These are phyloP conservation scores for Aricia artaxerxes DNA, from an alignment of 2,888 invertebrate genomes.

Conservation along the genomic window DNA sequence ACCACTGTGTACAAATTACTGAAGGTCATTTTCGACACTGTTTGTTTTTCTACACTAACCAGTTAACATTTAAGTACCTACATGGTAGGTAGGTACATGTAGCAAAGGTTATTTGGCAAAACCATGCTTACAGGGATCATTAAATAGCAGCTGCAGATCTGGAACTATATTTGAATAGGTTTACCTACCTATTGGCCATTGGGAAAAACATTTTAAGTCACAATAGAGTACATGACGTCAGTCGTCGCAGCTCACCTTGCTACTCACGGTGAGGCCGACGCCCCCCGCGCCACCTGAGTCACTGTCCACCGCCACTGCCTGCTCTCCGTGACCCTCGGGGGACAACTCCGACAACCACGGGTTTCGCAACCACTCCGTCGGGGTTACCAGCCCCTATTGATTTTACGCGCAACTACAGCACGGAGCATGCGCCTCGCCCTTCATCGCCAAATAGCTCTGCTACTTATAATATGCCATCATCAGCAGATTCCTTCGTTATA, in stretches of 20 bases:
- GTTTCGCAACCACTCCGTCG: background rate
- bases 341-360: conserved; percentile 15
- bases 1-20: background rate
- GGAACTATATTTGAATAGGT: background rate
- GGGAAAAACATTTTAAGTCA: background rate
- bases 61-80: no score
- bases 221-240: background rate
- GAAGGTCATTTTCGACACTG: background rate
- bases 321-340: conserved; percentile 5
- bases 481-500: background rate
- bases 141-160: background rate
- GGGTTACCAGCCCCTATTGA: conserved; percentile 2
- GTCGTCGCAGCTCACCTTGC: conserved; percentile 58
- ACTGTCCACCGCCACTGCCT: conserved; percentile 70
- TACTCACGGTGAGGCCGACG: conserved; percentile 78
- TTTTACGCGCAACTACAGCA: background rate
- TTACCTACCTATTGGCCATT: background rate
- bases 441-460: background rate
- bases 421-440: conserved; percentile 10
- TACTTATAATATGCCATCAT: background rate
- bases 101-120: no score
- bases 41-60: background rate
- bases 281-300: conserved; percentile 70
- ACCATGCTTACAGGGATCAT: no score
- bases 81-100: no score